Base-by-base conservation (phyloP, 2,888 invertebrate genomes). In the Aplocera efformata region DNA sequence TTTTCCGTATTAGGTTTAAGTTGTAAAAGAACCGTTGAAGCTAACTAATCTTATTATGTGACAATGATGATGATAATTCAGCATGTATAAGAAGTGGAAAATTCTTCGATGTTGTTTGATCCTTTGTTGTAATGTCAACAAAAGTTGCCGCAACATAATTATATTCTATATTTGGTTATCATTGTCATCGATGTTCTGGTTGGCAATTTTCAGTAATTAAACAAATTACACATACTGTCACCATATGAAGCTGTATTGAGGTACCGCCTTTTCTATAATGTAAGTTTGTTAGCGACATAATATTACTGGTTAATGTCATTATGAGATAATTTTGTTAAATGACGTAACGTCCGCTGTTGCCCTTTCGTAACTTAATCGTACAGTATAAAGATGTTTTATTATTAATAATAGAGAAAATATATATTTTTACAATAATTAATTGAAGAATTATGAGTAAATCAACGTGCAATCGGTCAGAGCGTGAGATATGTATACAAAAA, bases 141-240 rank as follows among this genome's bases (percentile, higher is more conserved):
- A 3, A 2, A 17, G 13, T 17, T 5, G 13, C 13, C 13, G 13
- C 13, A 2, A 17, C 13, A 17, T 33, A 11, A 41, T 35, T 39
- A 33, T 34, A 26, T 23, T 39, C 44, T 39, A 6, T 39, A 39
- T 40, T 44, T 40, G 44, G 44, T 40, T 6, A 25, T 23, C 31
- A 38, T 31, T 30, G 17, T 24, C 25, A 4, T 13, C 28, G 7
- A 23, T 7, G 17, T 1, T 6, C 13, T 30, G 20, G 10, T 6
- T 21, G 6, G 11, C 8, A 10, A 22, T 22, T 6, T 7, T 11
- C 10, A 11, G 23, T 8, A 23, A 25, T 40, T 33, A 20, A 8
- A 27, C 23, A 35, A 34, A 35, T 22, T 31, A 17, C 13, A 17
- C 2, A 17, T 17, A 17, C 3, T 17, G 13, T 17, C 13, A 17